Percentiles rank a stretch among this genome's conserved stretches.
Evolutionary conservation across 2,797 vertebrate species (phyloP).

Genomic region (Epinephelus malabaricus): DNA sequence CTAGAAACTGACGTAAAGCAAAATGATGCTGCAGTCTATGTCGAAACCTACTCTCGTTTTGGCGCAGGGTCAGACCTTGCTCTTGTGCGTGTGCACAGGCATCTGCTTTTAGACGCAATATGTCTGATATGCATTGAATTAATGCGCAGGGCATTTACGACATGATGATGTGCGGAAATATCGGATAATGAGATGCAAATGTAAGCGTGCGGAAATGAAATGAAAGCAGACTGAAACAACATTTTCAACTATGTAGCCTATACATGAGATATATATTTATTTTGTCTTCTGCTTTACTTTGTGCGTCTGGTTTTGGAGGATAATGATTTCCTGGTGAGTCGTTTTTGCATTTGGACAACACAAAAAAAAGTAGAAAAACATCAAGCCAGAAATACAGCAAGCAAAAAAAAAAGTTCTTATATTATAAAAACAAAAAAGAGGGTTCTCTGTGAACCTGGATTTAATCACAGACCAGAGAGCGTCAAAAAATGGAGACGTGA

Average conservation of each 20-base stretch:
- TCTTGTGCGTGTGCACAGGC: constrained; percentile 14
- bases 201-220: neutral
- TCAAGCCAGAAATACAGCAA: neutral
- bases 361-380: neutral
- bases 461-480: constrained; percentile 5
- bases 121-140: constrained; percentile 2
- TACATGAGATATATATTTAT: neutral
- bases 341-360: constrained; percentile 1
- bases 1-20: neutral
- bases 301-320: neutral
- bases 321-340: constrained; percentile 6
- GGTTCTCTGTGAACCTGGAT: neutral
- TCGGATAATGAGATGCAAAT: constrained; percentile 36
- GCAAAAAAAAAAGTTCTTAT: neutral
- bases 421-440: neutral
- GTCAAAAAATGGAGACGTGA: constrained; percentile 9
- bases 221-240: neutral
- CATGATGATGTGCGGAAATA: constrained; percentile 6
- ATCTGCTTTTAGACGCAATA: constrained; percentile 28
- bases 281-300: neutral
- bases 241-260: neutral
- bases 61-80: neutral
- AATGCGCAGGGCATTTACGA: neutral
- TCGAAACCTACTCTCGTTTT: neutral
- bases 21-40: neutral